Evolutionary conservation across 2,113 vertebrate species (phyloP), one percentile per base, ranked within the genome.

Genomic region (Fulmarus glacialis): DNA sequence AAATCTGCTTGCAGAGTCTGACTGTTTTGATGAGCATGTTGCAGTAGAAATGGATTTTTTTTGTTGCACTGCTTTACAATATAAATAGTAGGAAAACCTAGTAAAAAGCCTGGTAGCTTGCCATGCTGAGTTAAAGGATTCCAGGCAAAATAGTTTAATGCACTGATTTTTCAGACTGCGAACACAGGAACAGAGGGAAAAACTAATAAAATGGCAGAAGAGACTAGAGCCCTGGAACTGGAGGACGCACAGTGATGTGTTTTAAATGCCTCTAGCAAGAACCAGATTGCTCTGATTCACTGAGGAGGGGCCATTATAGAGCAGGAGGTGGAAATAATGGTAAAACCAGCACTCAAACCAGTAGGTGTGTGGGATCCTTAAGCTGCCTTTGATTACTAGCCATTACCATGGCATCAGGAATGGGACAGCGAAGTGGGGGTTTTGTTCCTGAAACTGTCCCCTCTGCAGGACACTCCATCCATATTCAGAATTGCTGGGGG

Each of bases 1-100:
- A 63, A 70, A 72, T 93, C n/a, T 36, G 13, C 63, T 64, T 83
- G 32, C 47, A 26, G 58, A 83, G 19, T 63, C 36, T 75, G 77
- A 55, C 42, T 79, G 29, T 77, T 93, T 81, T 84, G 47, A 62
- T 83, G 47, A 68, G 26, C 30, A 40, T 27, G 15, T 89, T 96
- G 71, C 26, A 43, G 56, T 83, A 66, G 66, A 36, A 78, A 45
- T n/a, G 26, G 50, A 42, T n/a, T 52, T 1, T 9, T 78, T 62
- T 66, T 89, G 50, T 84, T 95, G 56, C 30, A n/a, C n/a, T 70
- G 21, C 45, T 95, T 96, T 89, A 67, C 71, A 93, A 85, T 53
- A 38, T 20, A 66, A 82, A 26, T 80, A 85, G 71, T 55, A 73
- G 58, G 59, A 77, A 80, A 93, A 70, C n/a, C 24, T 55, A 59